These are phyloP conservation scores for Microctenopoma stevenorrisi DNA, from an alignment of 2,797 vertebrate species.

Conservation along the genomic window DNA sequence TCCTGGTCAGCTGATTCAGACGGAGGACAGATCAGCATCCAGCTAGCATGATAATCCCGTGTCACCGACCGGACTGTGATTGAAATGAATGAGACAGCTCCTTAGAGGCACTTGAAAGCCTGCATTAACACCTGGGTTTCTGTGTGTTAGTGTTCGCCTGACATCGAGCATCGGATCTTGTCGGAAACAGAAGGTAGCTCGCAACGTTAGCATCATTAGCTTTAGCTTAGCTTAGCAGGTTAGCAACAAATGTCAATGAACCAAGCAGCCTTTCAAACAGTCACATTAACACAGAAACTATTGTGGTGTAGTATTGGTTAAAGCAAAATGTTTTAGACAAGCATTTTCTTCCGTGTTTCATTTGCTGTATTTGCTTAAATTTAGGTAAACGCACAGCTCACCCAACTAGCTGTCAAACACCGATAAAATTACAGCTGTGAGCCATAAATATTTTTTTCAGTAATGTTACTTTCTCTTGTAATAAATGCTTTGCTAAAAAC, in stretches of 20 bases:
- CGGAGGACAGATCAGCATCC: slow-evolving; percentile 22
- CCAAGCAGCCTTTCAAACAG: slow-evolving; percentile 24
- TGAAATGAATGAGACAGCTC: slow-evolving; percentile 37
- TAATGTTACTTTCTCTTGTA: background rate
- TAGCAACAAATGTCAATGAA: slow-evolving; percentile 17
- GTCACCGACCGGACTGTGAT: slow-evolving; percentile 22
- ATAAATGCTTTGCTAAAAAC: too few relatives aligned
- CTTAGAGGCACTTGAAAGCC: background rate
- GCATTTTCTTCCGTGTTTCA: background rate
- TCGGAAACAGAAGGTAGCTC: slow-evolving; percentile 60
- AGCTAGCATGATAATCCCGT: slow-evolving; percentile 43
- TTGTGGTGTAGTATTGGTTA: background rate
- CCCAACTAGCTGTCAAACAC: slow-evolving; percentile 2
- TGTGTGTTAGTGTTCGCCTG: slow-evolving; percentile 5
- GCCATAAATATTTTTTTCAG: background rate
- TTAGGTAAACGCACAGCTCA: background rate
- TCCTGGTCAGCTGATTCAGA: slow-evolving; percentile 73
- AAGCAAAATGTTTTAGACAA: background rate
- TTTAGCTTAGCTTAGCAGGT: slow-evolving; percentile 31
- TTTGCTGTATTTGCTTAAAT: background rate
- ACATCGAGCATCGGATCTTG: slow-evolving; percentile 22
- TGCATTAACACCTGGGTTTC: background rate
- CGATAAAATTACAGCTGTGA: background rate
- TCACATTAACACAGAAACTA: background rate
- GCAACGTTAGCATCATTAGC: slow-evolving; percentile 58